These are phyloP conservation scores for Napeogenes inachia DNA, from an alignment of 2,888 invertebrate genomes.

Conservation along the genomic window DNA sequence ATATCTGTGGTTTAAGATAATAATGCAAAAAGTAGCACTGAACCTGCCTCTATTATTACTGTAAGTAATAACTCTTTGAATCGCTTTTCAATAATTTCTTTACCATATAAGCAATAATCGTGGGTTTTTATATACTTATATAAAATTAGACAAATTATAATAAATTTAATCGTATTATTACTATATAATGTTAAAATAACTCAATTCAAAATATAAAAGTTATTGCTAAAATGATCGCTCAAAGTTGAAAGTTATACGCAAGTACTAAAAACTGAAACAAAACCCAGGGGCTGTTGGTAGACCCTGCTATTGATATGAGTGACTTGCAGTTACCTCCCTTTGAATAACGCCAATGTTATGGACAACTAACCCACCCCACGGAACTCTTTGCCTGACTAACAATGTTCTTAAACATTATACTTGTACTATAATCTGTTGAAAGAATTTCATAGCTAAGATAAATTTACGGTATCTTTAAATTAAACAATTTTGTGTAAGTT, in stretches of 20 bases:
- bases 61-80: too few species aligned
- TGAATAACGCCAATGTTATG: conserved; percentile 53
- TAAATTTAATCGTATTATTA: too few species aligned
- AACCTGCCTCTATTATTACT: too few species aligned
- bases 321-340: conserved; percentile 74
- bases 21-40: not conserved
- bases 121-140: too few species aligned
- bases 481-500: too few species aligned
- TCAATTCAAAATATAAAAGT: too few species aligned
- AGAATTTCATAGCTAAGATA: conserved; percentile 9
- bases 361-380: conserved; percentile 50
- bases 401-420: conserved; percentile 63
- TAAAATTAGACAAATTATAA: too few species aligned
- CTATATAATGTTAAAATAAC: too few species aligned
- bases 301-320: conserved; percentile 74
- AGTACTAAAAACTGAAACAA: conserved; percentile 69
- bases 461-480: not conserved
- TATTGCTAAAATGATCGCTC: conserved; percentile 37
- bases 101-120: too few species aligned
- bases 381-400: conserved; percentile 59
- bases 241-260: conserved; percentile 31
- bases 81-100: too few species aligned
- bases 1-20: not conserved
- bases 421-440: conserved; percentile 40
- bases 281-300: conserved; percentile 47